A percentile compares a stretch with the other conserved stretches of the same genome.
phyloP scores from a whole-genome alignment of 2,888 invertebrate species.

The Fragum sueziense region DNA sequence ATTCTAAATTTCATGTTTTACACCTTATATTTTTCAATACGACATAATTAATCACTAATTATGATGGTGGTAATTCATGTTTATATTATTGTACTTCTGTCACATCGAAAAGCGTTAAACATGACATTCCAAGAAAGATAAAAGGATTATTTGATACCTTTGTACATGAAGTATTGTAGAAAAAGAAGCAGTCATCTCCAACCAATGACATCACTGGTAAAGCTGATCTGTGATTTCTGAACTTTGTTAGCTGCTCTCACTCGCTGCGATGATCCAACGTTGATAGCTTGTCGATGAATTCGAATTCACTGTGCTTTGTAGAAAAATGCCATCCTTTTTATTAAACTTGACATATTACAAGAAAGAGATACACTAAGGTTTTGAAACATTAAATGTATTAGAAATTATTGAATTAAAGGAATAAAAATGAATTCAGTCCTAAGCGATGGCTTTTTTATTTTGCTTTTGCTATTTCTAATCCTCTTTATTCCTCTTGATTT shows the following conservation, averaged over 20 bases:
- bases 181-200: constrained; percentile 59
- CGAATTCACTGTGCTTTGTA: not conserved
- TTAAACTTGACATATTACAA: not conserved
- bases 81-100: too few relatives aligned
- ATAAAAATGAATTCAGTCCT: constrained; percentile 17
- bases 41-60: too few relatives aligned
- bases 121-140: not conserved
- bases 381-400: not conserved
- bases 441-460: constrained; percentile 13
- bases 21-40: too few relatives aligned
- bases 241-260: not conserved
- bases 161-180: constrained; percentile 47
- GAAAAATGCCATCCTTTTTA: constrained; percentile 47
- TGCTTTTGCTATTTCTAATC: not conserved
- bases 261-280: not conserved
- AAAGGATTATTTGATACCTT: constrained; percentile 29
- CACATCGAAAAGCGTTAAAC: too few relatives aligned
- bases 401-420: too few relatives aligned
- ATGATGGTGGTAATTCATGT: too few relatives aligned
- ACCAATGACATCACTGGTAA: constrained; percentile 33
- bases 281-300: not conserved
- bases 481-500: not conserved
- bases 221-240: not conserved
- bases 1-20: too few relatives aligned
- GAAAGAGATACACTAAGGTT: not conserved